Percentiles rank a stretch among this genome's conserved stretches.
These are phyloP conservation scores for Entomobrya proxima DNA, from an alignment of 2,888 invertebrate genomes.

Conservation along the genomic window DNA sequence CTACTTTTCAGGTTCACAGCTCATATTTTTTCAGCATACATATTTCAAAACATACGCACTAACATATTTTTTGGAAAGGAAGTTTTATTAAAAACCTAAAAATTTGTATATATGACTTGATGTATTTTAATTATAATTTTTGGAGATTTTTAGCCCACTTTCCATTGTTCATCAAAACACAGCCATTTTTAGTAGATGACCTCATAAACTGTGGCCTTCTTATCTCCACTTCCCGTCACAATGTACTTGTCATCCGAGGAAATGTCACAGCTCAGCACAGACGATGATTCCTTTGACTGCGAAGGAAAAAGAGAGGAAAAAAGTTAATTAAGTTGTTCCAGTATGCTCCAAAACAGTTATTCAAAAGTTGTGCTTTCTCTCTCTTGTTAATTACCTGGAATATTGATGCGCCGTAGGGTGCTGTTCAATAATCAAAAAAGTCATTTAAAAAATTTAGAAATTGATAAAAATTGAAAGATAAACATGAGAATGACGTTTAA, in stretches of 20 bases:
- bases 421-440: no score
- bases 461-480: no score
- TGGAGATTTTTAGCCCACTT: no score
- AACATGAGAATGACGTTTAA: no score
- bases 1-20: constrained; percentile 56
- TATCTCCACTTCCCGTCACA: constrained; percentile 94
- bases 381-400: constrained; percentile 89
- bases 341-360: neutral
- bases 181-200: constrained; percentile 94
- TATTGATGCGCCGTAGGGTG: constrained; percentile 96
- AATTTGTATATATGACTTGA: no score
- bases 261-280: constrained; percentile 97
- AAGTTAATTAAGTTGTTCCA: neutral
- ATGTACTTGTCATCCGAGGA: constrained; percentile 97
- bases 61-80: no score
- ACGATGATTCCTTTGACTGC: constrained; percentile 95
- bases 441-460: no score
- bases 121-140: no score
- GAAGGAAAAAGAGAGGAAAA: constrained; percentile 77
- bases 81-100: no score
- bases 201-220: constrained; percentile 97
- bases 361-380: neutral
- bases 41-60: no score
- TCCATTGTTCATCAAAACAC: no score
- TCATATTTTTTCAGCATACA: constrained; percentile 33